These are phyloP conservation scores for Barypeithes pellucidus DNA, from an alignment of 2,888 invertebrate species.

Conservation along the genomic window DNA sequence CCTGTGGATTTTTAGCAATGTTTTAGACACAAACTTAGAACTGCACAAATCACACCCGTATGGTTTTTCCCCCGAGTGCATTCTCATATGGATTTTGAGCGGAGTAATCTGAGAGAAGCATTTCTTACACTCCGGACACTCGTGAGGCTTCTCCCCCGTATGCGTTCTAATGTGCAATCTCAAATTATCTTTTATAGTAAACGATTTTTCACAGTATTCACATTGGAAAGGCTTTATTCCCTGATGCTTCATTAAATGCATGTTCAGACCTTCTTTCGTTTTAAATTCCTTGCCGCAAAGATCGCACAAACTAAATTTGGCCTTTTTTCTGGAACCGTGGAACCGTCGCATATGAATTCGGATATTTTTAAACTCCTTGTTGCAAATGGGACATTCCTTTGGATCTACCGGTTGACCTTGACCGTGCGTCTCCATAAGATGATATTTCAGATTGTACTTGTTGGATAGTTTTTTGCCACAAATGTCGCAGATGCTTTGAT, in stretches of 20 bases:
- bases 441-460: constrained; percentile 58
- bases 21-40: constrained; percentile 72
- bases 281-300: constrained; percentile 57
- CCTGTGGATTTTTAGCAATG: constrained; percentile 60
- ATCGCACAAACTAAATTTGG: constrained; percentile 36
- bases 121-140: constrained; percentile 12
- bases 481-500: constrained; percentile 56
- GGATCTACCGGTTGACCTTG: constrained; percentile 19
- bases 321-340: constrained; percentile 23
- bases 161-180: constrained; percentile 22
- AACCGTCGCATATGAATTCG: constrained; percentile 17
- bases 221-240: constrained; percentile 14
- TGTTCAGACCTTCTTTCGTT: constrained; percentile 19
- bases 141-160: constrained; percentile 15
- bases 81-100: constrained; percentile 70
- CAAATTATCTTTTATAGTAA: constrained; percentile 16
- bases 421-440: constrained; percentile 56
- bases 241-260: constrained; percentile 57
- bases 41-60: constrained; percentile 66
- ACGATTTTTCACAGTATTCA: constrained; percentile 20
- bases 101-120: constrained; percentile 71
- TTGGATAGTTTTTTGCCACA: constrained; percentile 60
- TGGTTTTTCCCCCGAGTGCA: constrained; percentile 70
- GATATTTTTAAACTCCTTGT: constrained; percentile 21
- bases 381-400: constrained; percentile 17